Conservation (phyloP, 2,797 vertebrate genomes). For the Sciurus vulgaris region DNA sequence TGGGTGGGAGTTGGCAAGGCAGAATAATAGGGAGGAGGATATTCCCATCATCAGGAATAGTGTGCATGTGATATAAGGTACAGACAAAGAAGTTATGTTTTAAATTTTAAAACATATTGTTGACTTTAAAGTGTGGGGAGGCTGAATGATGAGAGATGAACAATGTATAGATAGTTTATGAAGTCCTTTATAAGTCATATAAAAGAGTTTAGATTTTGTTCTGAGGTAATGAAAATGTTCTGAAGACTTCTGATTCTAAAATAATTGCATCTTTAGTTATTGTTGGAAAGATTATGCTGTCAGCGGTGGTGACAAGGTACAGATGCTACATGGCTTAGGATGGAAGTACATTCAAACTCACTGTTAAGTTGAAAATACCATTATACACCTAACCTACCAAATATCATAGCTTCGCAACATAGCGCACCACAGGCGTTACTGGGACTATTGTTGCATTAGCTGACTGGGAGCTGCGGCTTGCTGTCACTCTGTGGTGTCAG, state of each 20-base stretch:
- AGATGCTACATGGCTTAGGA: background rate
- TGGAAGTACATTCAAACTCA: background rate
- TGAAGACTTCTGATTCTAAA: conserved; percentile 33
- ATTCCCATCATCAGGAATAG: background rate
- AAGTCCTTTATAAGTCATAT: background rate
- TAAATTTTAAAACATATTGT: background rate
- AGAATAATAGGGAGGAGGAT: background rate
- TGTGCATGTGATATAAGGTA: background rate
- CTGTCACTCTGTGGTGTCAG: background rate
- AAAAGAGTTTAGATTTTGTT: background rate
- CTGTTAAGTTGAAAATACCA: background rate
- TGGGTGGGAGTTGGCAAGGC: background rate
- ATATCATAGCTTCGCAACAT: background rate
- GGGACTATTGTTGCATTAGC: background rate
- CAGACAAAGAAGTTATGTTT: background rate
- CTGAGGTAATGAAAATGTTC: background rate
- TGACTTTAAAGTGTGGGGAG: background rate
- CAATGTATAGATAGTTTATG: background rate
- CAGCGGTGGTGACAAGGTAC: background rate
- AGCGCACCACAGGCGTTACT: no score
- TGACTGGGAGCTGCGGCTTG: background rate
- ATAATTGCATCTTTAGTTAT: conserved; percentile 1
- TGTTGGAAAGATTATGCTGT: background rate
- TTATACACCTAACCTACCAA: background rate
- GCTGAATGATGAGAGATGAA: background rate